Conservation (phyloP, 1,140 invertebrate genomes). For the Sinella curviseta region DNA sequence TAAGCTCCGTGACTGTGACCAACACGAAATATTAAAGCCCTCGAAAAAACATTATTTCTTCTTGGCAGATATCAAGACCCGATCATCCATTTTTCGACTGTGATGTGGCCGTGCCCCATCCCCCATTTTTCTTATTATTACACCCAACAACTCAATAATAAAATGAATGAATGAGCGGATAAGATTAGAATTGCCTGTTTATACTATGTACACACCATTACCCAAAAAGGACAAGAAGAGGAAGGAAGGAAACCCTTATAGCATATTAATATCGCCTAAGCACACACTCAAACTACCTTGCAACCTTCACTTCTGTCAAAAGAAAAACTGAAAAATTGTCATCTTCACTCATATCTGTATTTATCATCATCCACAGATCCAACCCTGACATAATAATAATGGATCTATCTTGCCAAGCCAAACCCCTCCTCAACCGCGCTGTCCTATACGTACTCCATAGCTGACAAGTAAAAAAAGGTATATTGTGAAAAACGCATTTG, state of each 20-base stretch:
- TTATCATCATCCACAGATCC: constrained; percentile 4
- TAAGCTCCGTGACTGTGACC: constrained; percentile 1
- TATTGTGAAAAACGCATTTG: too few relatives aligned
- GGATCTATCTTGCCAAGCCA: background rate
- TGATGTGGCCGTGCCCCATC: background rate
- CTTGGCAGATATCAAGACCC: background rate
- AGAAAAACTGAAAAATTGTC: constrained; percentile 24
- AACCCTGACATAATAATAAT: constrained; percentile 21
- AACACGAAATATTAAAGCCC: background rate
- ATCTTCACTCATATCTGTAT: constrained; percentile 18
- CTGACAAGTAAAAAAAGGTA: too few relatives aligned
- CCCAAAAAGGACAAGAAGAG: background rate
- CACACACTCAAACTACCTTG: background rate
- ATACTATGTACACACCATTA: background rate
- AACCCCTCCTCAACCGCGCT: background rate
- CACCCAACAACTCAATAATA: too few relatives aligned
- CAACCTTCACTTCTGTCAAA: background rate
- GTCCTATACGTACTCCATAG: too few relatives aligned
- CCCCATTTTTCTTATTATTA: background rate
- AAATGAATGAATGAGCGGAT: background rate
- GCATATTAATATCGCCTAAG: background rate
- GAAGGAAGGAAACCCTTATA: background rate
- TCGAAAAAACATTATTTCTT: constrained; percentile 8
- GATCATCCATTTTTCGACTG: background rate
- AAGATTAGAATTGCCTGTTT: background rate